phyloP scores from a whole-genome alignment of 1,140 invertebrate species.

The Drosophila willistoni region DNA sequence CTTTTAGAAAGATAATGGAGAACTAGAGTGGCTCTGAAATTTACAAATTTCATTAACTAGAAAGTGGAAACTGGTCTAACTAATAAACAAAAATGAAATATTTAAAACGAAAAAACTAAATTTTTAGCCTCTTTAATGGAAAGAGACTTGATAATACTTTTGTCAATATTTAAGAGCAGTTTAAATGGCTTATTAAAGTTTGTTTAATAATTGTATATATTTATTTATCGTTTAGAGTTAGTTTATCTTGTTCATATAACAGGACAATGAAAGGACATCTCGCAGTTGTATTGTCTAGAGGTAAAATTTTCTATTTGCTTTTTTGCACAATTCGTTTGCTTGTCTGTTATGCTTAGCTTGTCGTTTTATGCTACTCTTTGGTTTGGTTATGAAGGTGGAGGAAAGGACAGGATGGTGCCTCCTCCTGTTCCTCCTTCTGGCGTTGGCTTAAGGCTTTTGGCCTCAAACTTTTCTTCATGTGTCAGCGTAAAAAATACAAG shows the following conservation, averaged over 20 bases:
- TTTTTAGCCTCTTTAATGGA: no score
- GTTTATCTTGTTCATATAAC: no score
- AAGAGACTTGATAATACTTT: no score
- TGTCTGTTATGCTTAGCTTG: constrained; percentile 54
- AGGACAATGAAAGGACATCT: background rate
- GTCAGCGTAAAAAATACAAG: constrained; percentile 64
- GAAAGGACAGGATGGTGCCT: background rate
- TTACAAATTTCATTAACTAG: no score
- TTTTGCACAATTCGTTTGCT: constrained; percentile 22
- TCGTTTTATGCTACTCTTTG: constrained; percentile 52
- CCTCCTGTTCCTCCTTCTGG: background rate
- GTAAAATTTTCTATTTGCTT: constrained; percentile 4
- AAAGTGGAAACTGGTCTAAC: no score
- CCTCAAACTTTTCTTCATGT: constrained; percentile 49
- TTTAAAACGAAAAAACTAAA: no score
- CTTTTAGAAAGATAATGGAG: background rate
- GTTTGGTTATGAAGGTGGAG: constrained; percentile 13
- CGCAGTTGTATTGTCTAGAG: background rate
- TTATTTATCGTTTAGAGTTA: no score
- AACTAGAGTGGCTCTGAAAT: no score
- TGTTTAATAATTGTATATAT: no score
- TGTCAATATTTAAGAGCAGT: no score
- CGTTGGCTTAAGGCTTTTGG: constrained; percentile 4
- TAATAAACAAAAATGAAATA: no score
- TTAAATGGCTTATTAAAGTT: no score